Percentiles rank a stretch among this genome's conserved stretches.
Evolutionary conservation across 1,140 invertebrate genomes (phyloP).

Genomic region (Oncopodura yosiiana): DNA sequence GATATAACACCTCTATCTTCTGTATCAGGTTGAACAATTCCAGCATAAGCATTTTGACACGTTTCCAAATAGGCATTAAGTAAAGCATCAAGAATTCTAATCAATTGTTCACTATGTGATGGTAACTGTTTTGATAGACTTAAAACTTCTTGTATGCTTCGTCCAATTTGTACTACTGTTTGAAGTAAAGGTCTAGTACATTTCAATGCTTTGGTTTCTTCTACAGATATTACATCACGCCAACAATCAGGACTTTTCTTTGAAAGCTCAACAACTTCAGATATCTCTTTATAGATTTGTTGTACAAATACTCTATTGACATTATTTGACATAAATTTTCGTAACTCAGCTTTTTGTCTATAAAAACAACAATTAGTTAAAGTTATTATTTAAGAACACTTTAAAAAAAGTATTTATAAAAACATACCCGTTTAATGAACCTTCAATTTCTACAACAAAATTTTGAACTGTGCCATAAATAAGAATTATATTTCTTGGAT

Average conservation of each 20-base stretch:
- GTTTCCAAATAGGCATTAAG: slow-evolving; percentile 64
- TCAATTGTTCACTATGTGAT: slow-evolving; percentile 56
- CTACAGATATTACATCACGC: slow-evolving; percentile 55
- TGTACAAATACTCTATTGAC: slow-evolving; percentile 54
- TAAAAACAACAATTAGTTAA: slow-evolving; percentile 34
- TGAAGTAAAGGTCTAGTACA: slow-evolving; percentile 55
- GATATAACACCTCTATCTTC: slow-evolving; percentile 72
- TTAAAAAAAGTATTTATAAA: too few species aligned
- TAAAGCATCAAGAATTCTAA: slow-evolving; percentile 57
- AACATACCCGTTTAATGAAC: slow-evolving; percentile 47
- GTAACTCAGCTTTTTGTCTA: slow-evolving; percentile 55
- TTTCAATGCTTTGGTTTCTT: slow-evolving; percentile 52
- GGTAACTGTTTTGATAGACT: slow-evolving; percentile 61
- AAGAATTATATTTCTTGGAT: slow-evolving; percentile 62
- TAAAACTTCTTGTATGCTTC: slow-evolving; percentile 57
- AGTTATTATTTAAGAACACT: not conserved
- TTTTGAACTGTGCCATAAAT: slow-evolving; percentile 63
- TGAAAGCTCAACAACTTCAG: slow-evolving; percentile 52
- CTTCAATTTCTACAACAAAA: slow-evolving; percentile 68
- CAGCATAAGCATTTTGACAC: slow-evolving; percentile 61
- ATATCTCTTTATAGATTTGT: slow-evolving; percentile 40
- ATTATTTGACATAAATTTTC: slow-evolving; percentile 64
- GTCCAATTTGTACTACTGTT: slow-evolving; percentile 62
- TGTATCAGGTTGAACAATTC: slow-evolving; percentile 66
- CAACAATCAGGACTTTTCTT: slow-evolving; percentile 66